Base-by-base conservation (phyloP, 2,797 vertebrate species). In the Mastacembelus armatus region DNA sequence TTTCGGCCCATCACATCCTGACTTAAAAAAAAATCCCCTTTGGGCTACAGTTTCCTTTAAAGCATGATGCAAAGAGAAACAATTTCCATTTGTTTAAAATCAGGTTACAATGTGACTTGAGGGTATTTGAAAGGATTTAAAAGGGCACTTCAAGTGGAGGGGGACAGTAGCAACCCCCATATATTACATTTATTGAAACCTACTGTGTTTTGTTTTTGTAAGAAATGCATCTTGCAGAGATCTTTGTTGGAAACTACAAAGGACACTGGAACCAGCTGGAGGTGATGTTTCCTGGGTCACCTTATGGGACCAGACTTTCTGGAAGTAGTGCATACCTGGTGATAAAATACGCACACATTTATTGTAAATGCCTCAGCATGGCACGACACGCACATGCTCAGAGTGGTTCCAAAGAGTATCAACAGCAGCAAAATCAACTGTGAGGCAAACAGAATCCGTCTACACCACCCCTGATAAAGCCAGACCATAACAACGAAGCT, bases 401-500 rank as follows among this genome's bases (percentile, higher is more conserved):
- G 15, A 4, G 26, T 29, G 47, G 63, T 66, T 80, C 57, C 32
- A 62, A 60, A 38, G 24, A 70, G 38, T 15, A 69, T 62, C 79
- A 71, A 71, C 76, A 60, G 69, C 42, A 62, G 71, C 44, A 11
- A 61, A 47, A 70, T 79, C 80, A 81, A 75, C 88, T 65, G 77
- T 21, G 77, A 79, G 69, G 63, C 67, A 56, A 76, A 66, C 75
- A 83, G 60, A 67, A 74, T 56, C 38, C 4, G 62, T 40, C 58
- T 65, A 27, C 85, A 42, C 65, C 66, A 12, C 63, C 81, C 48
- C 67, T 33, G 68, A 77, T 63, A 74, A 67, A 66, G 65, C 77
- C 81, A 77, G 85, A 84, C 82, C 86, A 78, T 48, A 89, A 91
- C 89, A 89, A 81, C 75, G 22, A 24, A 66, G 71, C 68, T 69